phyloP scores from a whole-genome alignment of 2,113 vertebrate genomes.

The Trichomycterus rosablanca region DNA sequence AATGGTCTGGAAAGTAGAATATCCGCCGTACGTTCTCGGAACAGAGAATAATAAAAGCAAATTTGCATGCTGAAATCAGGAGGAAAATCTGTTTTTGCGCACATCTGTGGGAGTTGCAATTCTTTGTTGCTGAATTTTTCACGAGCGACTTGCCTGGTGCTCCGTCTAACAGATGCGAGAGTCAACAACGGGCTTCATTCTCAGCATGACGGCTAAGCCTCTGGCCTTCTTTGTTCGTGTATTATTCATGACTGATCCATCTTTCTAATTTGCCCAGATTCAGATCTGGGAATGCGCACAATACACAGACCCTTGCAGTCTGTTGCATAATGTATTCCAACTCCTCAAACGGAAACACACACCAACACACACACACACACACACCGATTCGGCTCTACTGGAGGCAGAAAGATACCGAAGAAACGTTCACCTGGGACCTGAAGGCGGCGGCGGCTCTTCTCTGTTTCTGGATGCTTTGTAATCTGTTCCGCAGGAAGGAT shows the following conservation, averaged over 20 bases:
- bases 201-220: neutral
- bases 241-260: neutral
- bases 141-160: neutral
- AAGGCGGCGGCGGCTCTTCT: neutral
- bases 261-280: neutral
- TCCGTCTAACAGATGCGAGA: neutral
- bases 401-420: neutral
- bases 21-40: no score
- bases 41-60: no score
- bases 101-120: no score
- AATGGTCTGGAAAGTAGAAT: no score
- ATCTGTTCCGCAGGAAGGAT: slow-evolving; percentile 71
- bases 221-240: neutral
- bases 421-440: slow-evolving; percentile 17
- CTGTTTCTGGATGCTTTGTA: slow-evolving; percentile 60
- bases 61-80: no score
- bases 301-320: no score
- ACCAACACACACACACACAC: neutral
- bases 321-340: no score
- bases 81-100: no score
- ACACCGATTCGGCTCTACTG: neutral
- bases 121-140: neutral
- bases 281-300: neutral
- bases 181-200: neutral
- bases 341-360: no score